A percentile compares a stretch with the other conserved stretches of the same genome.
These are phyloP conservation scores for Linepithema humile DNA, from an alignment of 1,140 invertebrate species.

Conservation along the genomic window DNA sequence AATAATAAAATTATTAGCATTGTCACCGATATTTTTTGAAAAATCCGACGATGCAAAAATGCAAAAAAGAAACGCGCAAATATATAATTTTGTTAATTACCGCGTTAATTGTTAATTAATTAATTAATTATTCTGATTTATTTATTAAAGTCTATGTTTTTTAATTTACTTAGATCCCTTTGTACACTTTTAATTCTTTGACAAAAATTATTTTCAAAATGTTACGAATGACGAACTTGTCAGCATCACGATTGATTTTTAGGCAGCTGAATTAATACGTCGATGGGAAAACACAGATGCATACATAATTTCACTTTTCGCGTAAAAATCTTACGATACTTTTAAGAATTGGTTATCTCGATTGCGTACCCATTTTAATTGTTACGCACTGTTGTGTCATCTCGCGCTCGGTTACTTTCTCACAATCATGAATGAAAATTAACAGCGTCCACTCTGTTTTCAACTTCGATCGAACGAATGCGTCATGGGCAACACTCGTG, in stretches of 20 bases:
- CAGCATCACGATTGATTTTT: neutral
- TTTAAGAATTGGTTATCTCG: neutral
- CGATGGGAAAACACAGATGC: neutral
- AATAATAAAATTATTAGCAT: neutral
- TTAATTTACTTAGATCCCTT: neutral
- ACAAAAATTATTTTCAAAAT: neutral
- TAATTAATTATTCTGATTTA: neutral
- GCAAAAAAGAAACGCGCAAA: constrained; percentile 18
- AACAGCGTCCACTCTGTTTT: neutral
- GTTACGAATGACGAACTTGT: neutral
- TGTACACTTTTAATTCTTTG: neutral
- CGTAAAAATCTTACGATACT: neutral
- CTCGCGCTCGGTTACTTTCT: neutral
- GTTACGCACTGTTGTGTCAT: neutral
- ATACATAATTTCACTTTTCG: neutral
- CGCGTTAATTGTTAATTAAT: neutral
- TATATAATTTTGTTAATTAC: neutral
- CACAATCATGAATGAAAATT: constrained; percentile 37
- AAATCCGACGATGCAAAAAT: neutral
- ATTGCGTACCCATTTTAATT: neutral
- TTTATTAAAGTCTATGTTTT: neutral
- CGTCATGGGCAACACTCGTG: neutral
- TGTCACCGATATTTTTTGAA: neutral
- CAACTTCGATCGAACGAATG: neutral
- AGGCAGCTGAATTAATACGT: neutral